phyloP scores from a whole-genome alignment of 2,113 vertebrate genomes.

The Uria lomvia region DNA sequence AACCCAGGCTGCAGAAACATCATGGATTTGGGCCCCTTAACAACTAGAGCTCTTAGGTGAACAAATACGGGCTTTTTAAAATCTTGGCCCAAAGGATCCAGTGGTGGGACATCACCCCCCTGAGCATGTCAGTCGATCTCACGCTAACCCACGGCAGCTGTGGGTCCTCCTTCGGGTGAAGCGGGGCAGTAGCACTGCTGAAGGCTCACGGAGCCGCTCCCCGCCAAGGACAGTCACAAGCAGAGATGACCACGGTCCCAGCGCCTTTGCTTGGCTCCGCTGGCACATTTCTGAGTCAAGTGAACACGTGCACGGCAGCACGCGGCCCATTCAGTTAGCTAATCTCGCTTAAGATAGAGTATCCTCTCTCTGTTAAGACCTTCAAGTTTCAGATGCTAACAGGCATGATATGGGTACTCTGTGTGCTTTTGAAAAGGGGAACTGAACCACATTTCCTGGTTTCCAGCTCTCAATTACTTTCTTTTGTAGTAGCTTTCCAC shows the following conservation, averaged over 20 bases:
- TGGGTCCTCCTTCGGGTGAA: background rate
- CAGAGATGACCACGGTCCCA: rapidly evolving
- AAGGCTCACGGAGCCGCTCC: background rate
- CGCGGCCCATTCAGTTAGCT: background rate
- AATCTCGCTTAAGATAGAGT: background rate
- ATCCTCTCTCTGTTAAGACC: background rate
- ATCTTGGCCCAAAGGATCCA: background rate
- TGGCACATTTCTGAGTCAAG: background rate
- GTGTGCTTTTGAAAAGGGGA: background rate
- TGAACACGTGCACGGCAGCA: background rate
- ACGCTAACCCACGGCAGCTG: background rate
- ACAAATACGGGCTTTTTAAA: background rate
- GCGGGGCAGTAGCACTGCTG: background rate
- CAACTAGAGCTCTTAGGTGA: background rate
- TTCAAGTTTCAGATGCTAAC: background rate
- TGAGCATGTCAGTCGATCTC: background rate
- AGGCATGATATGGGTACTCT: background rate
- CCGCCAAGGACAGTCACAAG: background rate
- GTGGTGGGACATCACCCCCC: background rate
- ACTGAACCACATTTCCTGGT: background rate
- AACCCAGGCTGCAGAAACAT: background rate
- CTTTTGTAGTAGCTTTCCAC: background rate
- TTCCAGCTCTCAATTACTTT: background rate
- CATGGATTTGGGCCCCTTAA: background rate
- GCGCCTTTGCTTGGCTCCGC: background rate